A percentile compares a stretch with the other conserved stretches of the same genome.
Conservation (phyloP, 2,888 invertebrate genomes). For the Lasioglossum lativentre region DNA sequence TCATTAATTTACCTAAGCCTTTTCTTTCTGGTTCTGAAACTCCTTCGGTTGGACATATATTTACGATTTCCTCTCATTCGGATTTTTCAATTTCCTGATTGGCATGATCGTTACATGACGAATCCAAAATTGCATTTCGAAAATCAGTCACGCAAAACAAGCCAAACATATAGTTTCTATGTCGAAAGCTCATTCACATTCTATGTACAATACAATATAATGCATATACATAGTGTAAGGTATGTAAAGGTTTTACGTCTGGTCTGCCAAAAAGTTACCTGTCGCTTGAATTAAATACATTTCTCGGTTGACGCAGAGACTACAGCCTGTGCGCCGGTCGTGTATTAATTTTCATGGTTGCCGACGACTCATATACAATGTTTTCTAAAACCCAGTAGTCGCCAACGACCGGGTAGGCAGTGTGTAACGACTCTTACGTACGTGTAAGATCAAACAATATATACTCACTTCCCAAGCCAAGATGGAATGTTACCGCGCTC, state of each 20-base stretch:
- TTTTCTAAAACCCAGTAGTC: background rate
- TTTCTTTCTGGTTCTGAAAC: background rate
- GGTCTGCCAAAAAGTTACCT: background rate
- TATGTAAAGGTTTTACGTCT: background rate
- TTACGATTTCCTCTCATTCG: background rate
- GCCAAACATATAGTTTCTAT: background rate
- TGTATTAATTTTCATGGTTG: background rate
- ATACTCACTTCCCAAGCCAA: constrained; percentile 91
- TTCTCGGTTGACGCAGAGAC: too few relatives aligned
- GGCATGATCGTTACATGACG: background rate
- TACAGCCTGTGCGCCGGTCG: too few relatives aligned
- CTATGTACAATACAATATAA: background rate
- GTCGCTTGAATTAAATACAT: background rate
- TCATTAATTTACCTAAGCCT: background rate
- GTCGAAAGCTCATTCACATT: background rate
- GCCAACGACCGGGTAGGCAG: background rate
- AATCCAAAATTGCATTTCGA: background rate
- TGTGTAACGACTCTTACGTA: background rate
- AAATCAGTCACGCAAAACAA: background rate
- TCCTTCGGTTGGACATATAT: background rate
- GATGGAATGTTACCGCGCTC: constrained; percentile 95
- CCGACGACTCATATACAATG: background rate
- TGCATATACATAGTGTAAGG: background rate
- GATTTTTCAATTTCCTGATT: too few relatives aligned
- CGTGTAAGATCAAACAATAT: background rate